Conservation (phyloP, 2,888 invertebrate species). For the Elmis aenea region DNA sequence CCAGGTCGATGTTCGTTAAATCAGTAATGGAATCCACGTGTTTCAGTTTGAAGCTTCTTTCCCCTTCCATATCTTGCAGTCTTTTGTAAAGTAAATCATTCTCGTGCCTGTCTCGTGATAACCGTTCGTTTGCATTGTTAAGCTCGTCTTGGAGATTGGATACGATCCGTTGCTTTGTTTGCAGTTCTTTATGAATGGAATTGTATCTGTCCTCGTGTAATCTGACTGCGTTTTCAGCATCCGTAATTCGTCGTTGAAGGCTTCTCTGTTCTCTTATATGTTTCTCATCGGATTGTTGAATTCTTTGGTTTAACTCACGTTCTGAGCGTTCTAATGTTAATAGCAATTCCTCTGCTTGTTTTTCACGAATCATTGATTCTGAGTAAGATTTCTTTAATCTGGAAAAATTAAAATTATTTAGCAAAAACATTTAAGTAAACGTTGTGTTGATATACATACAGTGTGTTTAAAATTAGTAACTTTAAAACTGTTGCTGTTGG, state of each 20-base stretch:
- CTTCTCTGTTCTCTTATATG: slow-evolving; percentile 57
- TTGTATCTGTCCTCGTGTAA: slow-evolving; percentile 64
- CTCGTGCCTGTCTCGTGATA: slow-evolving; percentile 69
- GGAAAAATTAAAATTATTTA: slow-evolving; percentile 19
- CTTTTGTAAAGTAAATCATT: slow-evolving; percentile 69
- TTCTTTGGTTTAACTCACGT: slow-evolving; percentile 65
- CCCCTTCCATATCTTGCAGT: slow-evolving; percentile 67
- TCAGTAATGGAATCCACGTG: slow-evolving; percentile 77
- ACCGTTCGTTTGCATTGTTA: slow-evolving; percentile 59
- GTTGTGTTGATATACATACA: too few relatives aligned
- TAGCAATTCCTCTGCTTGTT: slow-evolving; percentile 72
- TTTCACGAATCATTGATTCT: slow-evolving; percentile 66
- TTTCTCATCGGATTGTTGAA: slow-evolving; percentile 68
- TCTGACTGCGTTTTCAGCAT: slow-evolving; percentile 63
- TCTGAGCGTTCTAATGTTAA: slow-evolving; percentile 72
- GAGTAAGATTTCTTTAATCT: slow-evolving; percentile 65
- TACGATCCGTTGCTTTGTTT: slow-evolving; percentile 61
- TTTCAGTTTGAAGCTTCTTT: slow-evolving; percentile 50
- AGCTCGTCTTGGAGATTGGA: slow-evolving; percentile 64
- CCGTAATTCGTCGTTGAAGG: slow-evolving; percentile 49
- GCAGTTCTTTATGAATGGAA: slow-evolving; percentile 60
- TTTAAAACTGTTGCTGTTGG: too few relatives aligned
- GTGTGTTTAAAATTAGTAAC: too few relatives aligned
- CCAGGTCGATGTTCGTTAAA: slow-evolving; percentile 72
- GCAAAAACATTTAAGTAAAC: too few relatives aligned